Evolutionary conservation across 2,113 vertebrate genomes (phyloP), one percentile per base, ranked within the genome.

Genomic region (Pseudorasbora parva): DNA sequence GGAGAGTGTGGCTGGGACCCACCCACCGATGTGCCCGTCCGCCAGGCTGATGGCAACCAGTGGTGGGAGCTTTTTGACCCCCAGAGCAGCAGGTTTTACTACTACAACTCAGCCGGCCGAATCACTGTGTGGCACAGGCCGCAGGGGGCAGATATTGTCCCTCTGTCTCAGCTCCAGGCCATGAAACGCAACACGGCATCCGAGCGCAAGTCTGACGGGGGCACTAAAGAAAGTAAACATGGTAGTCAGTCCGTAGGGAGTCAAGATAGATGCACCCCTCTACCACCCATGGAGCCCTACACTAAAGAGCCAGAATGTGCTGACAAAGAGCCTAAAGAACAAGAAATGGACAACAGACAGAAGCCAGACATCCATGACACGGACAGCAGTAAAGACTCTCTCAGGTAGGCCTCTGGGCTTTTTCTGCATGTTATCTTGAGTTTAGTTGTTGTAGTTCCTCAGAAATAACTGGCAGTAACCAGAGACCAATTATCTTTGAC

Each of bases 61-160:
- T 97, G 96, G 96, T 97, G 96, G 96, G 96, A 97, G 86, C 94
- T 97, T 74, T 97, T 96, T 0, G 96, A 97, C 92, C 91, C 93
- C 41, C 94, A 95, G 41, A 97, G 95, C 64, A 92, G 94, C 86
- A 95, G 96, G 81, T 97, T 96, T 91, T 97, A 97, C 92, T 97
- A 97, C 93, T 97, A 96, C 91, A 96, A 97, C 91, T 95, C 96
- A 0, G 91, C 93, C 12, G 95, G 93, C 0, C 93, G 37, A 30
- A 95, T 95, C 82, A 97, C 96, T 0, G 96, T 97, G 85, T 97
- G 96, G 96, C 96, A 97, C 81, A 93, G 95, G 62, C 96, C 96
- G 1, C 95, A 95, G 84, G 95, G 94, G 83, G 96, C 95, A 0
- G 96, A 97, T 89, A 95, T 97, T 0, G 95, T 97, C 75, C 96